A percentile compares a stretch with the other conserved stretches of the same genome.
Evolutionary conservation across 2,888 invertebrate species (phyloP).

Genomic region (Mythimna impura): DNA sequence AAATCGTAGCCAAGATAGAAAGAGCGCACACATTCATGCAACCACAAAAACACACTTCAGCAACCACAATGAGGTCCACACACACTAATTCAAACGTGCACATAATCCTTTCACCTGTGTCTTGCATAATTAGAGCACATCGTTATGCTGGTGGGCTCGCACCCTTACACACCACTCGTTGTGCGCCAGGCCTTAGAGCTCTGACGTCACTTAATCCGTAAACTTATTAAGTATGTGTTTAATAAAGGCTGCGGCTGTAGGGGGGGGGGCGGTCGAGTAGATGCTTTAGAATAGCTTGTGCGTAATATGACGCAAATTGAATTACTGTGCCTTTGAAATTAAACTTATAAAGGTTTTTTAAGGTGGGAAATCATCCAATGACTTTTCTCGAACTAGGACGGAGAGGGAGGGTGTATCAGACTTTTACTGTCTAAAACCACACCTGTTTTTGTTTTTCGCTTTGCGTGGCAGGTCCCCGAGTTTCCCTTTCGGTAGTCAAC

Average conservation of each 20-base stretch:
- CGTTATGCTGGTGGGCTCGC: constrained; percentile 57
- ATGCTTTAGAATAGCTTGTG: constrained; percentile 5
- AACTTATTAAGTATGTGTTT: constrained; percentile 41
- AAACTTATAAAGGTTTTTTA: neutral
- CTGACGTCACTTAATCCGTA: constrained; percentile 36
- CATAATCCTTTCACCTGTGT: constrained; percentile 40
- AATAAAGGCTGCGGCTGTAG: constrained; percentile 29
- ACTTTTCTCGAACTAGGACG: too few species aligned
- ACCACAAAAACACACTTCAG: constrained; percentile 22
- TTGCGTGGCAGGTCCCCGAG: too few species aligned
- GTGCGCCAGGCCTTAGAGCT: constrained; percentile 48
- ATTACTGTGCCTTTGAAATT: constrained; percentile 7
- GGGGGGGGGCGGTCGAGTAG: neutral
- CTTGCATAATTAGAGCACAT: constrained; percentile 65
- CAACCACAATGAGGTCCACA: constrained; percentile 26
- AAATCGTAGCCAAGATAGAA: constrained; percentile 3
- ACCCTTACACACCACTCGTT: constrained; percentile 42
- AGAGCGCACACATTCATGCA: neutral
- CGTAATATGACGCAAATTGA: constrained; percentile 6
- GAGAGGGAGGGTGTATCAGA: too few species aligned
- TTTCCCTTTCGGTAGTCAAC: too few species aligned
- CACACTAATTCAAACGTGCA: constrained; percentile 39
- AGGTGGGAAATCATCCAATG: too few species aligned
- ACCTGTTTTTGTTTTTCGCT: too few species aligned
- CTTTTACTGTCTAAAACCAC: too few species aligned